phyloP scores from a whole-genome alignment of 2,888 invertebrate genomes.

The Mythimna vitellina region DNA sequence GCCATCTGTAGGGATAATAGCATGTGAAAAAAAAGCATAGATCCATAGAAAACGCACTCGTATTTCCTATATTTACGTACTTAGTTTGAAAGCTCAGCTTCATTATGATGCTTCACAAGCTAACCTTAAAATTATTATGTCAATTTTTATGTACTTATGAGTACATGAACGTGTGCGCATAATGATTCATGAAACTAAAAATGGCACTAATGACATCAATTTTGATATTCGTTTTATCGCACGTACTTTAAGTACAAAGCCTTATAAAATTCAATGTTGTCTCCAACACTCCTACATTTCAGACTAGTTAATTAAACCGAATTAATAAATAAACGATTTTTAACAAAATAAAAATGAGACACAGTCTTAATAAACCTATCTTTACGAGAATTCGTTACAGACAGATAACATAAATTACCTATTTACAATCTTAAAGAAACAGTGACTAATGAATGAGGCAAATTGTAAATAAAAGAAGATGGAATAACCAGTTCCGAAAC shows the following conservation, averaged over 20 bases:
- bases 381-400: constrained; percentile 61
- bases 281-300: constrained; percentile 53
- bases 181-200: constrained; percentile 67
- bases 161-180: constrained; percentile 64
- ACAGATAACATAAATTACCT: constrained; percentile 65
- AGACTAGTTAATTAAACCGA: constrained; percentile 67
- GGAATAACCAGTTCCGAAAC: constrained; percentile 61
- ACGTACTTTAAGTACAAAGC: constrained; percentile 64
- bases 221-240: constrained; percentile 65
- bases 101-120: constrained; percentile 56
- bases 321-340: constrained; percentile 66
- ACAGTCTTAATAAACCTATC: constrained; percentile 67
- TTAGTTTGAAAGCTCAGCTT: constrained; percentile 56
- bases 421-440: constrained; percentile 67
- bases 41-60: constrained; percentile 28
- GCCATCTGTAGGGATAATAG: constrained; percentile 18
- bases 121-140: constrained; percentile 50
- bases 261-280: constrained; percentile 41
- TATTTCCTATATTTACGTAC: constrained; percentile 45
- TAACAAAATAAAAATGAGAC: constrained; percentile 64
- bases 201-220: constrained; percentile 67
- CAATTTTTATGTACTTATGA: constrained; percentile 41
- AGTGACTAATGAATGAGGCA: constrained; percentile 75
- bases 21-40: constrained; percentile 20
- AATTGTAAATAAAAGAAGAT: constrained; percentile 66